Percentiles rank a stretch among this genome's conserved stretches.
phyloP scores from a whole-genome alignment of 2,113 vertebrate genomes.

The Salvelinus alpinus region DNA sequence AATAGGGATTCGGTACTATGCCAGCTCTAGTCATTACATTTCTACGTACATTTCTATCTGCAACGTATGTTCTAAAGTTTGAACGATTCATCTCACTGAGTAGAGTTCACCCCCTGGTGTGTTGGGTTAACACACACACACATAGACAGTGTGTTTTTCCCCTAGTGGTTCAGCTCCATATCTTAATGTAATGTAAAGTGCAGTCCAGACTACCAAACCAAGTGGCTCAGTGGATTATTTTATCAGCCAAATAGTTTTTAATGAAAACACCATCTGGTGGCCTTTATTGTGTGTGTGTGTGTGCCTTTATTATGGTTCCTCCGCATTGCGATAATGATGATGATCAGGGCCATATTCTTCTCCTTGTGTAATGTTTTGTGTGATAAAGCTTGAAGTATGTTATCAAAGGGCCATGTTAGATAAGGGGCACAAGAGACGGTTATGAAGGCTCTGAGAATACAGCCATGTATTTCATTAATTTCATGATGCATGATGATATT shows the following conservation, averaged over 20 bases:
- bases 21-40: too few species aligned
- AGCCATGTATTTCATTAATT: constrained; percentile 22
- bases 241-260: constrained; percentile 29
- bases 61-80: too few species aligned
- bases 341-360: constrained; percentile 37
- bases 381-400: constrained; percentile 24
- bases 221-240: constrained; percentile 37
- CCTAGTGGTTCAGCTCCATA: not conserved
- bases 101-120: too few species aligned
- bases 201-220: constrained; percentile 1
- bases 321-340: constrained; percentile 5
- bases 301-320: too few species aligned
- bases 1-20: not conserved
- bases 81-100: too few species aligned
- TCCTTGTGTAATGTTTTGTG: not conserved
- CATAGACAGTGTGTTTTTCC: not conserved
- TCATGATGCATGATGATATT: constrained; percentile 20
- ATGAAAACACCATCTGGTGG: constrained; percentile 52
- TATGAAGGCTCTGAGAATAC: constrained; percentile 1
- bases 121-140: too few species aligned
- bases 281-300: not conserved
- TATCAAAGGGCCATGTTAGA: constrained; percentile 45
- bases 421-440: constrained; percentile 24
- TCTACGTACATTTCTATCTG: too few species aligned
- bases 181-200: constrained; percentile 32